Evolutionary conservation across 2,888 invertebrate species (phyloP).

Genomic region (Peribatodes rhomboidaria): DNA sequence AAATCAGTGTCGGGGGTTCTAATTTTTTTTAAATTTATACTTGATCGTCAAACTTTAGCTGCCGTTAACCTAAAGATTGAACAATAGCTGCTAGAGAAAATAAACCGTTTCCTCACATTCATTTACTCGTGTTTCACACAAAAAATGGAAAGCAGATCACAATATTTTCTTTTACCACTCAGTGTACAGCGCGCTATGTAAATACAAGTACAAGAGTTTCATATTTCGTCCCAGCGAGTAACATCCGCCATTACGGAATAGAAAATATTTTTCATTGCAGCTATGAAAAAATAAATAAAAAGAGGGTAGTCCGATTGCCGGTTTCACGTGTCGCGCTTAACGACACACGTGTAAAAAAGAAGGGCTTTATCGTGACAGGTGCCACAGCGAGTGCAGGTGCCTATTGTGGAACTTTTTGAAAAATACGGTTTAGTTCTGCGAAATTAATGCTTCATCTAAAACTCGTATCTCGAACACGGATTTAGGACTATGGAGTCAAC

Average conservation of each 20-base stretch:
- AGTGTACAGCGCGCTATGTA: conserved; percentile 6
- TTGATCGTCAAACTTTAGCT: too few relatives aligned
- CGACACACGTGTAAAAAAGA: conserved; percentile 52
- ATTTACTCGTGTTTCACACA: background rate
- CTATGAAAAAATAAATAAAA: conserved; percentile 45
- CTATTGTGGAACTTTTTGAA: conserved; percentile 15
- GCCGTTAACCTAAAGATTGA: too few relatives aligned
- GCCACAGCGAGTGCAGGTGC: conserved; percentile 33
- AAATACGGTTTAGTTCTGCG: background rate
- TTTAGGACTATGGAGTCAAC: too few relatives aligned
- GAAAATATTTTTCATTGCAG: conserved; percentile 48
- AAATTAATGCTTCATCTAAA: too few relatives aligned
- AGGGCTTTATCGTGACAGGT: conserved; percentile 54
- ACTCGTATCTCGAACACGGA: too few relatives aligned
- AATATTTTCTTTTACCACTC: conserved; percentile 17
- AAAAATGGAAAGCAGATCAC: background rate
- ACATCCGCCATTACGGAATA: conserved; percentile 51
- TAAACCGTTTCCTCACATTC: too few relatives aligned
- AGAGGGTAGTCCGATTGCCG: conserved; percentile 43
- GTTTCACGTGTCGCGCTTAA: conserved; percentile 51
- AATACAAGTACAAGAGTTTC: conserved; percentile 28
- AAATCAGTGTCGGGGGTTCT: too few relatives aligned
- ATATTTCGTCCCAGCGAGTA: conserved; percentile 31
- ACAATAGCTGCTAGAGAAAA: too few relatives aligned
- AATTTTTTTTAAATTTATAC: too few relatives aligned